phyloP scores from a whole-genome alignment of 2,113 vertebrate genomes.

The Ochotona curzoniae region DNA sequence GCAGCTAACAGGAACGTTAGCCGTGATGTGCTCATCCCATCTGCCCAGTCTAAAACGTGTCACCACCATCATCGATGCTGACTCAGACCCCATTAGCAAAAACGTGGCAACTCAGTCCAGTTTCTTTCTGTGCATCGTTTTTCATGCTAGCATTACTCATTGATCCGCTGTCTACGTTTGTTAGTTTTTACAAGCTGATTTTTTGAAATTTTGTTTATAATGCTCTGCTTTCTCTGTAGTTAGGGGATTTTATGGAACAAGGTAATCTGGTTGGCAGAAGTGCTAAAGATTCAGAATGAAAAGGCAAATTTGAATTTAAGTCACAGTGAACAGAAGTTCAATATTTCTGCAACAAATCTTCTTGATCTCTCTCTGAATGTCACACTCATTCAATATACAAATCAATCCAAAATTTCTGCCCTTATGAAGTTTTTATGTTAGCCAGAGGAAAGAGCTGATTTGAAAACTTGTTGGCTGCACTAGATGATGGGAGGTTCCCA shows the following conservation, averaged over 20 bases:
- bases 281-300: neutral
- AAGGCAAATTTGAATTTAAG: neutral
- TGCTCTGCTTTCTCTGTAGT: neutral
- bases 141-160: neutral
- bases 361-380: neutral
- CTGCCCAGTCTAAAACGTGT: too few relatives aligned
- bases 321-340: neutral
- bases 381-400: accelerated
- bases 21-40: neutral
- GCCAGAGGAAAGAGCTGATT: neutral
- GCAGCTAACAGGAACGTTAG: neutral
- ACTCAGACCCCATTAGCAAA: neutral
- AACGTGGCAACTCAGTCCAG: neutral
- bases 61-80: neutral
- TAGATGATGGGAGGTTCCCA: neutral
- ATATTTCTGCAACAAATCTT: neutral
- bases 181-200: neutral
- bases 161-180: neutral
- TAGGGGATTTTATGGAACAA: neutral
- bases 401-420: neutral
- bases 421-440: neutral
- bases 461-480: neutral
- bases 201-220: neutral
- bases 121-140: neutral
- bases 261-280: neutral